Evolutionary conservation across 2,888 invertebrate species (phyloP), one percentile per base, ranked within the genome.

Genomic region (Eupithecia dodoneata): DNA sequence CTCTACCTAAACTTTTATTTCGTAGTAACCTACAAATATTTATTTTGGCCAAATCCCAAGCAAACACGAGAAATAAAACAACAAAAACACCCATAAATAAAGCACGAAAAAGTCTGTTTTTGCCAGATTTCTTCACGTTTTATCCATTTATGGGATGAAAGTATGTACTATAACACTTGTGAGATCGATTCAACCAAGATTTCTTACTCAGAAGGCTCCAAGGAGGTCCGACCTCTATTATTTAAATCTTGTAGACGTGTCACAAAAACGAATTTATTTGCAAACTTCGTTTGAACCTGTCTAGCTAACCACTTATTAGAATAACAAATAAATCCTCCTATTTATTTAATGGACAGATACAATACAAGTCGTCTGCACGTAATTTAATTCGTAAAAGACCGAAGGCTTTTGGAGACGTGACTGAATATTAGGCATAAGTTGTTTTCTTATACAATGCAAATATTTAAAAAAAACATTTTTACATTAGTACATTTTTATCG

Each of bases 31-130:
- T 44, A 69, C n/a, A 42, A 69, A 45, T 45, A 69, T 69, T 69
- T 44, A n/a, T 45, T 69, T 69, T 69, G 67, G 67, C 44, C n/a
- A n/a, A 69, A 44, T 69, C 67, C 67, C 67, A 44, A 69, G 42
- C 13, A 44, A n/a, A 69, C 44, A 42, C 10, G 15, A n/a, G 6
- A 66, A 15, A 66, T 66, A 66, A 15, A 42, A 63, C 30, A 63
- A 63, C 63, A 63, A 63, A 63, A 10, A 42, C 66, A 42, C 42
- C 42, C 42, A 66, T 66, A 42, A 15, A 41, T 42, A 42, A 66
- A 42, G 42, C 15, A 42, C 9, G 6, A 66, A 42, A 42, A 66
- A n/a, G 13, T 66, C 42, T 66, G 42, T 42, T 42, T 42, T 7
- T 63, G 10, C 30, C 63, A 30, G 30, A 63, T 10, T 10, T 63